Evolutionary conservation across 2,797 vertebrate species (phyloP).

Genomic region (Mormyrops boulengeri): DNA sequence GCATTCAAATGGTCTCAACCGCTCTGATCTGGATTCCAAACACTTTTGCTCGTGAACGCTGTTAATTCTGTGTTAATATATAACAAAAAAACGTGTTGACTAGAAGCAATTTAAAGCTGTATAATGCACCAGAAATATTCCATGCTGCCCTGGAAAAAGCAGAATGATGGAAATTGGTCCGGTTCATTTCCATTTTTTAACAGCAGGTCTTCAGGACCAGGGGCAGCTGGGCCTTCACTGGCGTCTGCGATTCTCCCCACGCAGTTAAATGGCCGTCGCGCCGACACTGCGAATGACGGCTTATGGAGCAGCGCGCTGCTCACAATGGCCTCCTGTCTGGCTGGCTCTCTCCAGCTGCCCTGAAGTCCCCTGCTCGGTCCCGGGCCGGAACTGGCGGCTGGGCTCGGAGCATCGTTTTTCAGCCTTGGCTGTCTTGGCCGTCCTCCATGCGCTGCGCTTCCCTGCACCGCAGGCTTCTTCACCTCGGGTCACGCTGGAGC

Average conservation of each 20-base stretch:
- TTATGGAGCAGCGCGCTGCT: not conserved
- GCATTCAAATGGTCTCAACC: not conserved
- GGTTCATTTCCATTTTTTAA: not conserved
- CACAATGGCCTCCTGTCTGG: not conserved
- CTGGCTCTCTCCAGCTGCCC: not conserved
- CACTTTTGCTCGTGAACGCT: not conserved
- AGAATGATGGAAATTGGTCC: not conserved
- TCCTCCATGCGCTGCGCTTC: not conserved
- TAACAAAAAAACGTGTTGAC: not conserved
- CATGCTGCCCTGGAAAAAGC: not conserved
- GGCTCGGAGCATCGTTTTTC: not conserved
- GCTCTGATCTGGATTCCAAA: not conserved
- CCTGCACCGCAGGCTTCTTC: not conserved
- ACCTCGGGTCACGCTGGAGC: conserved; percentile 12
- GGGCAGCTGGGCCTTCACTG: not conserved
- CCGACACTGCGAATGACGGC: not conserved
- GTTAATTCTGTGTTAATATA: not conserved
- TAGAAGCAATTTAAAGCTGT: not conserved
- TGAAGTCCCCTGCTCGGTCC: not conserved
- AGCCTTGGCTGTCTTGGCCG: not conserved
- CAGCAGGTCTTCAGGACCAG: not conserved
- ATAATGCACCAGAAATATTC: not conserved
- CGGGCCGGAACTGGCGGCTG: not conserved
- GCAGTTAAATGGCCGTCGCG: not conserved
- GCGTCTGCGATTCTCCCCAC: not conserved